Evolutionary conservation across 2,888 invertebrate genomes (phyloP).

Genomic region (Phlogophora meticulosa): DNA sequence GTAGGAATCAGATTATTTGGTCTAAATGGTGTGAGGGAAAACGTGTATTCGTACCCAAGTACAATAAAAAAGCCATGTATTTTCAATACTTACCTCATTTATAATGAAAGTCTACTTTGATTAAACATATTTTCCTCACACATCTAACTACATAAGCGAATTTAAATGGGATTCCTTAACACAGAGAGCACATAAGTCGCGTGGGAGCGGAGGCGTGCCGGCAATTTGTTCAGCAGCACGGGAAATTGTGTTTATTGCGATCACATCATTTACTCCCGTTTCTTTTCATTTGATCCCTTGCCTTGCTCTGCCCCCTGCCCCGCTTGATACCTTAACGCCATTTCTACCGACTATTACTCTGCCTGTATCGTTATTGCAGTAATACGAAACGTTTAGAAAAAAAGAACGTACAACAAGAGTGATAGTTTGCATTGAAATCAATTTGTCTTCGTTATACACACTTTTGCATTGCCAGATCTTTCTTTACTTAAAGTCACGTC

Average conservation of each 20-base stretch:
- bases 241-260: conserved; percentile 78
- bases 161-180: conserved; percentile 33
- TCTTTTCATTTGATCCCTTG: conserved; percentile 69
- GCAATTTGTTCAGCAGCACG: conserved; percentile 69
- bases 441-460: too few species aligned
- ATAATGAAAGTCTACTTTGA: conserved; percentile 7
- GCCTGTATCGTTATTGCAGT: conserved; percentile 11
- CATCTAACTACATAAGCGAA: conserved; percentile 23
- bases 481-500: not conserved
- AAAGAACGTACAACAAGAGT: not conserved
- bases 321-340: conserved; percentile 39
- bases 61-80: not conserved
- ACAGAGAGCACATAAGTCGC: conserved; percentile 57
- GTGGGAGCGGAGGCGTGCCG: conserved; percentile 71
- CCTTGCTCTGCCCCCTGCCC: conserved; percentile 56
- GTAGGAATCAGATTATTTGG: too few species aligned
- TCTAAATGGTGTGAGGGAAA: not conserved
- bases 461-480: not conserved
- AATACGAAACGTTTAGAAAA: not conserved
- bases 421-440: too few species aligned
- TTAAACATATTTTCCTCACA: conserved; percentile 3
- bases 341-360: conserved; percentile 17
- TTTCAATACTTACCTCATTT: not conserved
- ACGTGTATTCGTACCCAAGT: not conserved
- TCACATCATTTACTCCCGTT: conserved; percentile 75